Evolutionary conservation across 2,113 vertebrate species (phyloP).

Genomic region (Lagopus leucura): DNA sequence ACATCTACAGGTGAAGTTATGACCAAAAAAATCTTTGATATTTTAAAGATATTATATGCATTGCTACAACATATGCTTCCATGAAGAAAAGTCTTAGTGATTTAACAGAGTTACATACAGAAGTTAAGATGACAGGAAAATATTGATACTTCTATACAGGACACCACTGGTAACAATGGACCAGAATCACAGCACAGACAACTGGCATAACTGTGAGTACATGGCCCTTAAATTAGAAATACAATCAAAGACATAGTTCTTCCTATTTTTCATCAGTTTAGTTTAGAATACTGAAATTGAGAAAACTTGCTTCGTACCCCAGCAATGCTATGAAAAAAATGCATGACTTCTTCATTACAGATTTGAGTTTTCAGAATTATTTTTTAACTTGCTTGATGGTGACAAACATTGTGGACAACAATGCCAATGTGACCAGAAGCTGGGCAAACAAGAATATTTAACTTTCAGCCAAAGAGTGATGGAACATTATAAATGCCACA

Average conservation of each 20-base stretch:
- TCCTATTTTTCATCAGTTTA: background rate
- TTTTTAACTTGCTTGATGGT: background rate
- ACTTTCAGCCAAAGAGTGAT: background rate
- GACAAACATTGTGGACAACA: background rate
- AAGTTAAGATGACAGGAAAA: background rate
- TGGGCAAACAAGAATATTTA: background rate
- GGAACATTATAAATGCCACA: background rate
- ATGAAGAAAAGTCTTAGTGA: background rate
- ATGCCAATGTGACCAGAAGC: background rate
- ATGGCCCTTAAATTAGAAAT: background rate
- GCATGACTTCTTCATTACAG: background rate
- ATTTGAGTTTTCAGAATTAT: accelerated
- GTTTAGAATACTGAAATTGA: background rate
- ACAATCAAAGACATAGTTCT: background rate
- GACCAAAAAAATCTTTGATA: background rate
- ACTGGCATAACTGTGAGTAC: background rate
- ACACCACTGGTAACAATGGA: background rate
- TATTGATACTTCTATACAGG: background rate
- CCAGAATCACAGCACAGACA: background rate
- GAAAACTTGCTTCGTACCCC: background rate
- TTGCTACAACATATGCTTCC: background rate
- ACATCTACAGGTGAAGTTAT: background rate
- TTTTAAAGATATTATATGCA: background rate
- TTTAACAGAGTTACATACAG: background rate
- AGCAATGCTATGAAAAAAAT: background rate